A percentile compares a stretch with the other conserved stretches of the same genome.
Conservation (phyloP, 1,140 invertebrate genomes). For the Drosophila kanapiae region DNA sequence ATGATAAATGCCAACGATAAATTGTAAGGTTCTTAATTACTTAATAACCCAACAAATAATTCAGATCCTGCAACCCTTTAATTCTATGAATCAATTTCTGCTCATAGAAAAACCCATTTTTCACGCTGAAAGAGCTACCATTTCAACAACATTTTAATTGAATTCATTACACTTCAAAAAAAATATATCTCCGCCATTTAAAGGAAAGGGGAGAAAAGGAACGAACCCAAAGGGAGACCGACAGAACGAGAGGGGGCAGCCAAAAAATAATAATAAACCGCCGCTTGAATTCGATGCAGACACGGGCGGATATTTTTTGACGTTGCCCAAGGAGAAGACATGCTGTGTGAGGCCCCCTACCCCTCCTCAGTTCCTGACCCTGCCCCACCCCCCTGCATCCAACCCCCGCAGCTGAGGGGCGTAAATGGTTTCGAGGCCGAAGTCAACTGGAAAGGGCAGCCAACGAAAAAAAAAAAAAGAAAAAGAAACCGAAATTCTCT, state of each 20-base stretch:
- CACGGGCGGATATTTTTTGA: slow-evolving; percentile 79
- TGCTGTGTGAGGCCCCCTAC: slow-evolving; percentile 52
- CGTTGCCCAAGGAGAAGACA: slow-evolving; percentile 69
- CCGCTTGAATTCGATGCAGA: slow-evolving; percentile 68
- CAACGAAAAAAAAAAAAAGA: slow-evolving; percentile 1
- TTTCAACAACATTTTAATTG: slow-evolving; percentile 42
- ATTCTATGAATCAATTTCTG: not conserved
- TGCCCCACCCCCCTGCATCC: slow-evolving; percentile 9
- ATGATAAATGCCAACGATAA: not conserved
- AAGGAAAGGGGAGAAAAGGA: not conserved
- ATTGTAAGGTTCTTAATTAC: not conserved
- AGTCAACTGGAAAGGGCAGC: slow-evolving; percentile 61
- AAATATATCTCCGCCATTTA: slow-evolving; percentile 4
- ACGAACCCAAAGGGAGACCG: slow-evolving; percentile 16
- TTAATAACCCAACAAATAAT: not conserved
- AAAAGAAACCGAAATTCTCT: slow-evolving; percentile 30
- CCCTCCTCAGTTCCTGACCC: not conserved
- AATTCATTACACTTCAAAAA: slow-evolving; percentile 53
- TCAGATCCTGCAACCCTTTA: not conserved
- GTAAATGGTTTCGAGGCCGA: slow-evolving; percentile 75
- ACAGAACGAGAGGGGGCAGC: slow-evolving; percentile 5
- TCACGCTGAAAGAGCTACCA: not conserved
- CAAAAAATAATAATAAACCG: slow-evolving; percentile 71
- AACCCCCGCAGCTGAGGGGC: slow-evolving; percentile 52
- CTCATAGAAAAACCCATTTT: not conserved